Evolutionary conservation across 2,797 vertebrate genomes (phyloP), one percentile per base, ranked within the genome.

Genomic region (Ciconia nigra): DNA sequence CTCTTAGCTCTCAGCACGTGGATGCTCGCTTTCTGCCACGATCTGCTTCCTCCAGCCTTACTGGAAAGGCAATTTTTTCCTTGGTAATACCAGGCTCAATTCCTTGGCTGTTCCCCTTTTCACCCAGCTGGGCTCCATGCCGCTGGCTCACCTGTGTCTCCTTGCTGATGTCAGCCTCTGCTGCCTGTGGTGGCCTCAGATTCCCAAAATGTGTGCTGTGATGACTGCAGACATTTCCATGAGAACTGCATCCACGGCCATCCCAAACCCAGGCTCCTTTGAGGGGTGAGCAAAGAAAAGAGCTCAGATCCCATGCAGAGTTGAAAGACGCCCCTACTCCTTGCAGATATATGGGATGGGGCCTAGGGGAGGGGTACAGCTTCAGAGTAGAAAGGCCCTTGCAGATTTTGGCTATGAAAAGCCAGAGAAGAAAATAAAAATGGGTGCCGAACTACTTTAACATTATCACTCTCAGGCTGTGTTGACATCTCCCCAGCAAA

Each of bases 21-120:
- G 83, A 58, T 20, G 24, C 5, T 59, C 1, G 0, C 24, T 46
- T 82, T 78, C 81, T 78, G 70, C 57, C 44, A 52, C 0, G 0
- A 55, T 71, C 57, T 63, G 57, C 41, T 69, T 44, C 39, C 67
- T 73, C 33, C 59, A 77, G 42, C 33, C 63, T 62, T 35, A n/a
- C 21, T 18, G 49, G 49, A 76, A 70, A 85, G 51, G 18, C 14
- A 41, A 2, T 26, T 83, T 76, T 33, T 11, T 29, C 33, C 35
- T 35, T 29, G 39, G 15, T 21, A 46, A n/a, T 6, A 42, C 3
- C 7, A 37, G 28, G 20, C 28, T 93, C 15, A 4, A n/a, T 77
- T 65, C 74, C 24, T 41, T 74, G 78, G 15, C 52, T 41, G 10
- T 16, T 78, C 26, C 26, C 18, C 28, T 72, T 83, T 46, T 33